phyloP scores from a whole-genome alignment of 2,113 vertebrate species.

The Steatornis caripensis region DNA sequence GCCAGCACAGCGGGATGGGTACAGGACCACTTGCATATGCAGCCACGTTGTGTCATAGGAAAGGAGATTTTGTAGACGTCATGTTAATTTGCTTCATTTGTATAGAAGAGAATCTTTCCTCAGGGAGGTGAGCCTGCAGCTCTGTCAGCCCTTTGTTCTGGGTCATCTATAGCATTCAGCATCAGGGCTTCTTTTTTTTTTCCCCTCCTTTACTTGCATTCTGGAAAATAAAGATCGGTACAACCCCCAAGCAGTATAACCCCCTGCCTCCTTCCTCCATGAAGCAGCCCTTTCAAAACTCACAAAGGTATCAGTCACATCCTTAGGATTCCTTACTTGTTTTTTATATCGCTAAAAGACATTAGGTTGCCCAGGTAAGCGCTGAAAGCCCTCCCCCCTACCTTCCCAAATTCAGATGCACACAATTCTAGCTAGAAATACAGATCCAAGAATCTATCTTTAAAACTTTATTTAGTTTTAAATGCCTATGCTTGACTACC shows the following conservation, averaged over 20 bases:
- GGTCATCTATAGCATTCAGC: neutral
- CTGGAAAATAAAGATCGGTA: neutral
- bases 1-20: neutral
- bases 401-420: neutral
- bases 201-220: accelerated
- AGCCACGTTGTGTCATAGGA: neutral
- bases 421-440: neutral
- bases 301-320: neutral
- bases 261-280: neutral
- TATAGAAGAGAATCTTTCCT: neutral
- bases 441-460: neutral
- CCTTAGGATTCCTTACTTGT: neutral
- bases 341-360: neutral
- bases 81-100: neutral
- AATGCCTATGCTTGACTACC: accelerated
- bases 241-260: neutral
- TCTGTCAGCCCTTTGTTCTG: neutral
- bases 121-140: neutral
- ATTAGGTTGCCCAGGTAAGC: neutral
- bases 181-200: neutral
- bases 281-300: neutral
- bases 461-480: neutral
- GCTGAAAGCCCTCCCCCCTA: neutral
- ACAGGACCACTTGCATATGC: neutral
- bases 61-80: neutral